These are phyloP conservation scores for Panopea generosa DNA, from an alignment of 2,888 invertebrate genomes.

Conservation along the genomic window DNA sequence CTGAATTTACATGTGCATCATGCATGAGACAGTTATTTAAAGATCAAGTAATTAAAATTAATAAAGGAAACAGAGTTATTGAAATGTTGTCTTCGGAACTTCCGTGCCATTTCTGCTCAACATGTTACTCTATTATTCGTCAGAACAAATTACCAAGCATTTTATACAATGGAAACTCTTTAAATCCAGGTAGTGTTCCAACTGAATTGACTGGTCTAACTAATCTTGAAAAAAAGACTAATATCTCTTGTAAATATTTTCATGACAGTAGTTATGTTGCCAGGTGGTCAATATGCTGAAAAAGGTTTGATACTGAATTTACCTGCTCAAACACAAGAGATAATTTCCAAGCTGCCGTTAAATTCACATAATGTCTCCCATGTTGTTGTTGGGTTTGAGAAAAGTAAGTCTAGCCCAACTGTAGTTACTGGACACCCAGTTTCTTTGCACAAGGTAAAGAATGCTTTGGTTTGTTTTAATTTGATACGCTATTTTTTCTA, in stretches of 20 bases:
- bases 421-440: no score
- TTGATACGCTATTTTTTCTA: no score
- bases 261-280: slow-evolving; percentile 35
- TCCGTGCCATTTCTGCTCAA: no score
- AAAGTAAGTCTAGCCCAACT: no score
- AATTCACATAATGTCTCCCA: not conserved
- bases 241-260: slow-evolving; percentile 25
- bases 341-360: not conserved
- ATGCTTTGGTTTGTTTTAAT: no score
- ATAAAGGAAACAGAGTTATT: not conserved
- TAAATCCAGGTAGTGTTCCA: slow-evolving; percentile 24
- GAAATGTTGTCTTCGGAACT: no score
- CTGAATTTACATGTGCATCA: not conserved
- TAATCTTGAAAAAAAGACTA: slow-evolving; percentile 30
- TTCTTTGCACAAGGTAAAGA: no score
- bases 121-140: no score
- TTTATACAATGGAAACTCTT: slow-evolving; percentile 12
- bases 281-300: slow-evolving; percentile 51
- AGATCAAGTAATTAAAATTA: not conserved
- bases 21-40: not conserved
- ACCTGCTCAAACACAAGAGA: slow-evolving; percentile 1
- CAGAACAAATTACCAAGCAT: slow-evolving; percentile 20
- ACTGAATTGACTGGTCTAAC: slow-evolving; percentile 8
- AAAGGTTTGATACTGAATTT: slow-evolving; percentile 33
- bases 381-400: not conserved